A percentile compares a stretch with the other conserved stretches of the same genome.
phyloP scores from a whole-genome alignment of 2,797 vertebrate species.

The Lepus townsendii region DNA sequence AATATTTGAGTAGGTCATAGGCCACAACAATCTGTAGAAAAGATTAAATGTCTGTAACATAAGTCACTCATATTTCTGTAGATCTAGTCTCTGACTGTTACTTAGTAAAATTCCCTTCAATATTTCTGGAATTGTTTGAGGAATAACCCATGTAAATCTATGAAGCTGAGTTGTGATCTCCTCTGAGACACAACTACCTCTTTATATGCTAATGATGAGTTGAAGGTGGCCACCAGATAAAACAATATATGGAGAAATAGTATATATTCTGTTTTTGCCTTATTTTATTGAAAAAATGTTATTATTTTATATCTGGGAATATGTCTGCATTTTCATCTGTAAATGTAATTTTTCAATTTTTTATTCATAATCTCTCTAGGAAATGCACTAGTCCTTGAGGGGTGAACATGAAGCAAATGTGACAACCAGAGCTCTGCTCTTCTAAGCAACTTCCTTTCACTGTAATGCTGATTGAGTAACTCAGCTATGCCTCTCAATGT shows the following conservation, averaged over 20 bases:
- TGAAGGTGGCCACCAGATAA: background rate
- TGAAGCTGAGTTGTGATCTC: background rate
- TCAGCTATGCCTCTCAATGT: background rate
- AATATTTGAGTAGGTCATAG: background rate
- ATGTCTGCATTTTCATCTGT: background rate
- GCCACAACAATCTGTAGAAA: background rate
- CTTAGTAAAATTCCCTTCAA: background rate
- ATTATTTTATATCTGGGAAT: background rate
- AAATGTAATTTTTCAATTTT: background rate
- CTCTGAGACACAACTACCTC: background rate
- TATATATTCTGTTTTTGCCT: background rate
- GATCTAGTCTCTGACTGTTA: background rate
- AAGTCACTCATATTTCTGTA: conserved; percentile 28
- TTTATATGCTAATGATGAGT: background rate
- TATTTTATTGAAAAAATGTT: background rate
- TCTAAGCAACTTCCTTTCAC: background rate
- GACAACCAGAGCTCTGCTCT: background rate
- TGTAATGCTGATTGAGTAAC: background rate
- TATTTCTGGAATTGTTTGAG: background rate
- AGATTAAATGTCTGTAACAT: background rate
- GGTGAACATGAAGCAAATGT: background rate
- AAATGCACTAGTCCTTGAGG: background rate
- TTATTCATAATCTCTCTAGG: background rate
- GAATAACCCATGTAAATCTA: background rate
- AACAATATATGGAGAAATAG: background rate